Evolutionary conservation across 2,113 vertebrate species (phyloP).

Genomic region (Pholis gunnellus): DNA sequence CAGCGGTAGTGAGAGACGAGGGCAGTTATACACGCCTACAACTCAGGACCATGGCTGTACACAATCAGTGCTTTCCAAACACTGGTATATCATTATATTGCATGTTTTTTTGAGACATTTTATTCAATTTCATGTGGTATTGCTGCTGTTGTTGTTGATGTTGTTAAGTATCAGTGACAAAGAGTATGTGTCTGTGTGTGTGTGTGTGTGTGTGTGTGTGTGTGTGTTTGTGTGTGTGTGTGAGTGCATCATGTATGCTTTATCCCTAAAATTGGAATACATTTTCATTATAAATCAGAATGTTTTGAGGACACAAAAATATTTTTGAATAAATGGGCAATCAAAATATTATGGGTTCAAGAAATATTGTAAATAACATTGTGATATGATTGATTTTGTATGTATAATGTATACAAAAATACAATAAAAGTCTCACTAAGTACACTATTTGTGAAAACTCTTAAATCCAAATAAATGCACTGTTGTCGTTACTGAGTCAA

Average conservation of each 20-base stretch:
- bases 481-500: constrained; percentile 26
- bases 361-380: neutral
- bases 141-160: constrained; percentile 10
- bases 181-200: constrained; percentile 2
- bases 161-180: constrained; percentile 7
- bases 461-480: constrained; percentile 37
- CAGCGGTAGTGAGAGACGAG: constrained; percentile 61
- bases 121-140: constrained; percentile 14
- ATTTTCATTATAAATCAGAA: constrained; percentile 10
- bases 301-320: neutral
- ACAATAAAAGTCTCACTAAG: neutral
- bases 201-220: neutral
- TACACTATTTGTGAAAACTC: constrained; percentile 20
- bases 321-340: neutral
- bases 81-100: constrained; percentile 68
- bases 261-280: neutral
- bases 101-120: constrained; percentile 51
- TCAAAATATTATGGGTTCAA: neutral
- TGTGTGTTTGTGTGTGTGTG: constrained; percentile 9
- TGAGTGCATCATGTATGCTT: neutral
- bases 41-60: constrained; percentile 66
- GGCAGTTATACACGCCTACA: constrained; percentile 62
- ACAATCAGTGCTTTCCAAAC: constrained; percentile 60
- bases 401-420: neutral
- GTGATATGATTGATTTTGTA: constrained; percentile 7